Base-by-base conservation (phyloP, 1,140 invertebrate genomes). In the Antheraea mylitta region DNA sequence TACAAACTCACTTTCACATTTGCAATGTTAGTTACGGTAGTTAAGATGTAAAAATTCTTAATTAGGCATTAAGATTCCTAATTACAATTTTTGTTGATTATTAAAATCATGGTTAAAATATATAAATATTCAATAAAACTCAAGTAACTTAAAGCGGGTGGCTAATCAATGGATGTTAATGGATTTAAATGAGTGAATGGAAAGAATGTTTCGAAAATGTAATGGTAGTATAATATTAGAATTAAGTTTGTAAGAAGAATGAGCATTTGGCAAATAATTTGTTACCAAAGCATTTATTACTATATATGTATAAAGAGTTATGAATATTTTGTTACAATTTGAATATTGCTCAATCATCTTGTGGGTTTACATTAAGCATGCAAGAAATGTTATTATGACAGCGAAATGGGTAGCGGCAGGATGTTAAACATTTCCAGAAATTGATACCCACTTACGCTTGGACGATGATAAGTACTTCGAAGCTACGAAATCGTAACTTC, bases 71-170 rank as follows among this genome's bases (percentile, higher is more conserved):
- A 30, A 30, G 22, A 30, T 30, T 30, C 4, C 22, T 30, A 30
- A 30, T 30, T 30, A n/a, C n/a, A 30, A 30, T 30, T 30, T 30
- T 30, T 30, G 22, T 30, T 30, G 22, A 30, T 30, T 30, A 30
- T 30, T 4, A 30, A 30, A 30, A 30, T 42, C 3, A 9, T 11
- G 18, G 16, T 59, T 59, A 59, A 22, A 8, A 59, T 18, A 0
- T 6, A n/a, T n/a, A 3, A n/a, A 7, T 18, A 13, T 22, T 63
- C 37, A 37, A 63, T 61, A 63, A 63, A 63, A 37, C 68, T 66
- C 68, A 70, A 19, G 42, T 45, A 61, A 37, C 45, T 70, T 42
- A 59, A 59, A 63, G 61, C 53, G 16, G 36, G 61, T 70, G 64
- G 36, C 66, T 62, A 70, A 42, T 37, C 53, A 66, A 70, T 70